Evolutionary conservation across 2,888 invertebrate species (phyloP).

Genomic region (Dryomyza anilis): DNA sequence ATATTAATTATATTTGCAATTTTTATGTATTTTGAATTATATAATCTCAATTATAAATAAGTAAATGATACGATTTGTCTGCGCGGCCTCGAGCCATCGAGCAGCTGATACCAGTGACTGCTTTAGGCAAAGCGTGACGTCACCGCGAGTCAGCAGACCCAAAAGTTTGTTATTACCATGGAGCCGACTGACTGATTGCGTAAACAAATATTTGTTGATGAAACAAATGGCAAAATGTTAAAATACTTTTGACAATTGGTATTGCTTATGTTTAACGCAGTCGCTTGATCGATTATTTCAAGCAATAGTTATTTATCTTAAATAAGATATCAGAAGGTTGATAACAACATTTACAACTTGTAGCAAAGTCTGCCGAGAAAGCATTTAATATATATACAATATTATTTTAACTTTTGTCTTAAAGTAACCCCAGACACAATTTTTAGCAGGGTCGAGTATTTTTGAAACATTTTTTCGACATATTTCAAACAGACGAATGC

Average conservation of each 20-base stretch:
- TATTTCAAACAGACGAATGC: too few species aligned
- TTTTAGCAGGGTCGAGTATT: too few species aligned
- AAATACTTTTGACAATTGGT: not conserved
- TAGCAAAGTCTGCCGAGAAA: not conserved
- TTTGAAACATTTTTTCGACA: too few species aligned
- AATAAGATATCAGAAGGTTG: not conserved
- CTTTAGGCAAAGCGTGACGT: not conserved
- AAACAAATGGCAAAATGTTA: not conserved
- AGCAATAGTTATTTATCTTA: not conserved
- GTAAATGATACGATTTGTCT: too few species aligned
- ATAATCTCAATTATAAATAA: too few species aligned
- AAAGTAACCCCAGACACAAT: too few species aligned
- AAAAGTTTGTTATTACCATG: not conserved
- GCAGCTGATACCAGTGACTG: too few species aligned
- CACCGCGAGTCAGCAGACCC: conserved; percentile 1
- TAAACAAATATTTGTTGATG: not conserved
- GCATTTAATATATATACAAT: too few species aligned
- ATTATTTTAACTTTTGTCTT: too few species aligned
- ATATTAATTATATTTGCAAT: too few species aligned
- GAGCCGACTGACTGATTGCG: too few species aligned
- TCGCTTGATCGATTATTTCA: not conserved
- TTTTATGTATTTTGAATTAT: not conserved
- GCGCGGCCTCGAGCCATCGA: too few species aligned
- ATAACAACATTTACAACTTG: not conserved
- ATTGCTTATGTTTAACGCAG: not conserved